Conservation (phyloP, 53 echinoderm and acorn worm species). For the Astropecten irregularis region DNA sequence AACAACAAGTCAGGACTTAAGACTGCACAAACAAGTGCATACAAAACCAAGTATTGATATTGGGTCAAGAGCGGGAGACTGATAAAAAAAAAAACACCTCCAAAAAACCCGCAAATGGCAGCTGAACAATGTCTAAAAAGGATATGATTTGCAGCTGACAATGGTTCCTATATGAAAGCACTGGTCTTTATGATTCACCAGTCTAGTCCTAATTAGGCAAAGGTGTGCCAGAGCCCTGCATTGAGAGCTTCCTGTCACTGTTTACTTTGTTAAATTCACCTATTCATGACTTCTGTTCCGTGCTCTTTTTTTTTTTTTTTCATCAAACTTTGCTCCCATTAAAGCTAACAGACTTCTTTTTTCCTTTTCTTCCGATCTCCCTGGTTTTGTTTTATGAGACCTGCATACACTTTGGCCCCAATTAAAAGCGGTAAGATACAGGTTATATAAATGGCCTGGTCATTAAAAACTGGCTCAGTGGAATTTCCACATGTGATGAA, state of each 20-base stretch:
- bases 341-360: neutral
- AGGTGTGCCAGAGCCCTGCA: neutral
- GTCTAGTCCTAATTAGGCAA: neutral
- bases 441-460: slow-evolving; percentile 3
- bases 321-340: slow-evolving; percentile 41
- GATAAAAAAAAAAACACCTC: too few species aligned
- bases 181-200: neutral
- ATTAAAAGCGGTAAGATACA: slow-evolving; percentile 14
- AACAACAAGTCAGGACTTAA: too few species aligned
- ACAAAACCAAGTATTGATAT: slow-evolving; percentile 28
- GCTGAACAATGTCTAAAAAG: slow-evolving; percentile 7
- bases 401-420: slow-evolving; percentile 46
- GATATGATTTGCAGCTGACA: neutral
- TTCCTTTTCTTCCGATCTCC: too few species aligned
- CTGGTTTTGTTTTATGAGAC: slow-evolving; percentile 38
- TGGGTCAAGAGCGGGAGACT: neutral
- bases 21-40: neutral
- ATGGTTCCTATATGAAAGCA: neutral
- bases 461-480: slow-evolving; percentile 10
- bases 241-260: neutral
- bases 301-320: too few species aligned
- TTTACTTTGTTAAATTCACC: slow-evolving; percentile 10
- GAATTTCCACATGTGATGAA: neutral
- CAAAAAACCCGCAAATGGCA: too few species aligned
- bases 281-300: too few species aligned